phyloP scores from a whole-genome alignment of 2,888 invertebrate genomes.

The Megaustenia siamemsis region DNA sequence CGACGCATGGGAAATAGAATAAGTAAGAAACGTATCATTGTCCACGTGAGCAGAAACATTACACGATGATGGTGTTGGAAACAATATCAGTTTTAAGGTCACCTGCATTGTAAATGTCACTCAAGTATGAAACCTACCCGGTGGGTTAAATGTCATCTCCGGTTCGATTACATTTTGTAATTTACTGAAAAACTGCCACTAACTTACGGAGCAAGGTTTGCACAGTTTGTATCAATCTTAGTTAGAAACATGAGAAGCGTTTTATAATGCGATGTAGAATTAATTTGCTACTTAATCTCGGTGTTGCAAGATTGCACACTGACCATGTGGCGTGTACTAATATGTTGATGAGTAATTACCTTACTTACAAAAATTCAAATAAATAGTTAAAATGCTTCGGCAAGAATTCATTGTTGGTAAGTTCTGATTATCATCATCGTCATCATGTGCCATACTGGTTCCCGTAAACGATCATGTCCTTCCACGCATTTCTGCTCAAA shows the following conservation, averaged over 20 bases:
- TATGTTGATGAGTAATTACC: background rate
- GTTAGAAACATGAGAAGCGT: background rate
- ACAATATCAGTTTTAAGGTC: too few species aligned
- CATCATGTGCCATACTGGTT: too few species aligned
- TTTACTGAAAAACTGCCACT: background rate
- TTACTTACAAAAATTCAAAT: background rate
- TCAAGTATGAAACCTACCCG: too few species aligned
- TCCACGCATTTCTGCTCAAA: too few species aligned
- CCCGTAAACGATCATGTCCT: too few species aligned
- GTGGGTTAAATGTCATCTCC: background rate
- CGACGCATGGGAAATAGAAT: too few species aligned
- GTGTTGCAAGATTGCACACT: background rate
- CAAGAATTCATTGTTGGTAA: background rate
- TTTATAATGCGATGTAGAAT: constrained; percentile 1
- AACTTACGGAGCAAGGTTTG: background rate
- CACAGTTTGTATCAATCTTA: background rate
- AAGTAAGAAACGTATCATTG: too few species aligned
- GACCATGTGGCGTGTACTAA: too few species aligned
- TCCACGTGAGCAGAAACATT: too few species aligned
- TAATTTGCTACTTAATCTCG: background rate
- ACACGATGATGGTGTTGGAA: too few species aligned
- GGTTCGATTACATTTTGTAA: background rate
- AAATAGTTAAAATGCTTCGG: background rate
- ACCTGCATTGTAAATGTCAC: too few species aligned
- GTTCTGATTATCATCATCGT: background rate